Evolutionary conservation across 1,140 invertebrate genomes (phyloP), one percentile per base, ranked within the genome.

Genomic region (Drosophila simulans): DNA sequence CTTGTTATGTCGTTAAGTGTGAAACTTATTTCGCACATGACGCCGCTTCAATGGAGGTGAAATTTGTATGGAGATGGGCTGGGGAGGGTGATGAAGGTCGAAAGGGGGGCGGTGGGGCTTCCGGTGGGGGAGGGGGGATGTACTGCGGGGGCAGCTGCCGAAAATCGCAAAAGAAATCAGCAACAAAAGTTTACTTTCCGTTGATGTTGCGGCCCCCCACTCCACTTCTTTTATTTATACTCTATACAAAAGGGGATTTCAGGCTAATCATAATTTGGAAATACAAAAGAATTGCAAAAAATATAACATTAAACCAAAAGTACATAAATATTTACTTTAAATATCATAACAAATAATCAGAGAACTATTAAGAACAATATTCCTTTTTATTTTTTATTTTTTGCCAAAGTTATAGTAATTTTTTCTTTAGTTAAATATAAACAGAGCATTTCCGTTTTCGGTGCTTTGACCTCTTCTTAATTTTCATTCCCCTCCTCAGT

Each of bases 1-100:
- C 85, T 89, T 89, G 84, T 89, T 89, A 89, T 89, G 84, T 89
- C 84, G 84, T 89, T 89, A 89, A 89, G 84, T 89, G 84, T 89
- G 80, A 89, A 89, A 89, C 84, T 89, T 89, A 89, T 89, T 89
- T 89, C 79, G 84, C 83, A 88, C 83, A 88, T 88, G 83, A 88
- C 80, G 84, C 73, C 65, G 49, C 42, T 39, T 40, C n/a, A 56
- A 17, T 31, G 58, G 37, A 35, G n/a, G 48, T 20, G 25, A 37
- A 34, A 22, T 12, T 13, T 13, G 46, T 22, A 12, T 11, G 45
- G 17, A 15, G 37, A 31, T 15, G n/a, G 11, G 42, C 2, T 20
- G 8, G 40, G 5, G 40, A 3, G 2, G 13, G 39, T 0, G 39
- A 15, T 17, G 15, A 15, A n/a, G 20, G 4, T 31, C 31, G 7